These are phyloP conservation scores for Hippocampus zosterae DNA, from an alignment of 2,113 vertebrate genomes.

Conservation along the genomic window DNA sequence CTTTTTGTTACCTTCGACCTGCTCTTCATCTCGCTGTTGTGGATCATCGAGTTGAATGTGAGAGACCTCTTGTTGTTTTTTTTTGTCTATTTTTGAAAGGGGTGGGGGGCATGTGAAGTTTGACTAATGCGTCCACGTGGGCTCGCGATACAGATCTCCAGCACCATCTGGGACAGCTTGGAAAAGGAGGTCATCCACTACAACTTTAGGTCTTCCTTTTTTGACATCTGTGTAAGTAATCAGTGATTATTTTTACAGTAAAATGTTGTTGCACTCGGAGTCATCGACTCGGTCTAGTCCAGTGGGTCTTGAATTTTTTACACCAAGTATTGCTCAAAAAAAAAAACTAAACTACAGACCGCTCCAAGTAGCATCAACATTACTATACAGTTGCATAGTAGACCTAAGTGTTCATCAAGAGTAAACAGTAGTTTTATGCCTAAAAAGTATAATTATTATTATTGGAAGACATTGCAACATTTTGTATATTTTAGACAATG, in stretches of 20 bases:
- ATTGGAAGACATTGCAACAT: too few species aligned
- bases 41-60: constrained; percentile 96
- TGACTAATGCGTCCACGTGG: not conserved
- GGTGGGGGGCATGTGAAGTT: not conserved
- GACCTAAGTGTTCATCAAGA: not conserved
- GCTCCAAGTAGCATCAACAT: not conserved
- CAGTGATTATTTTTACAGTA: not conserved
- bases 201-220: constrained; percentile 84
- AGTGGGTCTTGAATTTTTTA: too few species aligned
- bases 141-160: constrained; percentile 71
- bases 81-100: not conserved
- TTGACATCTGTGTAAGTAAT: constrained; percentile 94
- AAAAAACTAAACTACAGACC: too few species aligned
- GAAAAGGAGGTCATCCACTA: constrained; percentile 81
- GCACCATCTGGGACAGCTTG: constrained; percentile 78
- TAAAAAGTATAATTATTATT: too few species aligned
- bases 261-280: not conserved
- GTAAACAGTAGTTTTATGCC: too few species aligned
- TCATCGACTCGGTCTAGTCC: too few species aligned
- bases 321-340: too few species aligned
- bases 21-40: constrained; percentile 92
- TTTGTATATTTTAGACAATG: too few species aligned
- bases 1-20: constrained; percentile 98
- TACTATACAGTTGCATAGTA: not conserved
- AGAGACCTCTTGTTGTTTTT: constrained; percentile 8